Conservation (phyloP, 2,113 vertebrate genomes). For the Serilophus lunatus region DNA sequence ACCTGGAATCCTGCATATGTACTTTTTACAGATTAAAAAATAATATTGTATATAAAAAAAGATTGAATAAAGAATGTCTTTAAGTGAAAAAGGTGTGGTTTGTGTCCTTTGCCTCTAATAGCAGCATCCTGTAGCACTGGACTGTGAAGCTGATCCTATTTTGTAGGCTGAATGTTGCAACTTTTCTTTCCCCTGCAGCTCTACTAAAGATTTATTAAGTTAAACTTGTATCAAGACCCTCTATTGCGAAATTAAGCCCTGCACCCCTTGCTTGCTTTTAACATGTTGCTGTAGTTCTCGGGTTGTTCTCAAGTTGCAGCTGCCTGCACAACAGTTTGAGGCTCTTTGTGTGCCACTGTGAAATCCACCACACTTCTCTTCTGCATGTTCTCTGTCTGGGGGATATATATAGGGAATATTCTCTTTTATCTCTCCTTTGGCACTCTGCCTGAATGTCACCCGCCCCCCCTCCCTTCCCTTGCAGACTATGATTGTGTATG, state of each 20-base stretch:
- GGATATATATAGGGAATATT: not conserved
- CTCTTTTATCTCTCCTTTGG: not conserved
- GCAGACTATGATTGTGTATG: not conserved
- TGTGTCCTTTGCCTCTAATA: not conserved
- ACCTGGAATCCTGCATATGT: slow-evolving; percentile 72
- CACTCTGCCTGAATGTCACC: not conserved
- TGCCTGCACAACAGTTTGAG: not conserved
- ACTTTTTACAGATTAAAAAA: slow-evolving; percentile 76
- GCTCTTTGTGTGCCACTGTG: not conserved
- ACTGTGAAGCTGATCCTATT: not conserved
- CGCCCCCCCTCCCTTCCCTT: not conserved
- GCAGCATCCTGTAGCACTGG: not conserved
- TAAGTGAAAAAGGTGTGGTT: slow-evolving; percentile 54
- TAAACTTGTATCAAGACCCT: not conserved
- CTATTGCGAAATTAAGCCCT: not conserved
- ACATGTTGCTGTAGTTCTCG: not conserved
- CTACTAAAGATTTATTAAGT: not conserved
- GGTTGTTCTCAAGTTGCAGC: not conserved
- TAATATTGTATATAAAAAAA: slow-evolving; percentile 77
- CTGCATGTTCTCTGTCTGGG: not conserved
- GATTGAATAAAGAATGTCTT: slow-evolving; percentile 81
- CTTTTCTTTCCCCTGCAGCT: not conserved
- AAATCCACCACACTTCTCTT: not conserved
- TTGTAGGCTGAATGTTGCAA: not conserved
- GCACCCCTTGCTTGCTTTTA: not conserved